These are phyloP conservation scores for Lacanobia wlatinum DNA, from an alignment of 2,888 invertebrate genomes.

Conservation along the genomic window DNA sequence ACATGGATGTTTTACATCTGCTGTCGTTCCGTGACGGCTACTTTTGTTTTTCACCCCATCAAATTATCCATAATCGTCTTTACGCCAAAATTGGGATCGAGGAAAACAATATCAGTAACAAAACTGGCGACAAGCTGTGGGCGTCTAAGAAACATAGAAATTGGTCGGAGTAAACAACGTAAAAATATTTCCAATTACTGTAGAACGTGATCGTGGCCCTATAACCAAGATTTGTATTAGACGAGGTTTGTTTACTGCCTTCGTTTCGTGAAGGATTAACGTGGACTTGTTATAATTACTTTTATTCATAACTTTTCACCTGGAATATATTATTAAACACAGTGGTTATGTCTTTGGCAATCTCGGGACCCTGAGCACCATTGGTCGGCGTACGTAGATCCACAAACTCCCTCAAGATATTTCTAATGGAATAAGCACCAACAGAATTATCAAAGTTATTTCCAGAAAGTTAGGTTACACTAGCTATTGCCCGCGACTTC, in stretches of 20 bases:
- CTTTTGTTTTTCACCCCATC: no score
- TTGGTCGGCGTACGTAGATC: background rate
- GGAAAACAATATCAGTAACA: background rate
- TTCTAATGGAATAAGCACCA: no score
- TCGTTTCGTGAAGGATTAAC: background rate
- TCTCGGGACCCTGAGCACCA: no score
- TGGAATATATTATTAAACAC: background rate
- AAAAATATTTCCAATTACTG: slow-evolving; percentile 31
- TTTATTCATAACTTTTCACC: slow-evolving; percentile 1
- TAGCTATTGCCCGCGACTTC: no score
- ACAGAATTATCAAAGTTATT: background rate
- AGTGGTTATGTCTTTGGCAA: no score
- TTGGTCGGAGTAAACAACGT: background rate
- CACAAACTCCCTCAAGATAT: no score
- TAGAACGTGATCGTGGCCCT: slow-evolving; percentile 23
- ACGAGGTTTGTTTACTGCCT: slow-evolving; percentile 2
- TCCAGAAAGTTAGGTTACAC: background rate
- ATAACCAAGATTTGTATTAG: slow-evolving; percentile 26
- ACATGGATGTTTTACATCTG: no score
- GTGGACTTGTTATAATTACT: background rate
- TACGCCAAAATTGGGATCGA: background rate
- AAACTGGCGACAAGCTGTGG: background rate
- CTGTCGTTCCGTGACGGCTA: no score
- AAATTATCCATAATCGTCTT: background rate
- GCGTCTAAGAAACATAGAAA: background rate